phyloP scores from a whole-genome alignment of 92 coral and sea anemone species.

The Phymanthus crucifer region DNA sequence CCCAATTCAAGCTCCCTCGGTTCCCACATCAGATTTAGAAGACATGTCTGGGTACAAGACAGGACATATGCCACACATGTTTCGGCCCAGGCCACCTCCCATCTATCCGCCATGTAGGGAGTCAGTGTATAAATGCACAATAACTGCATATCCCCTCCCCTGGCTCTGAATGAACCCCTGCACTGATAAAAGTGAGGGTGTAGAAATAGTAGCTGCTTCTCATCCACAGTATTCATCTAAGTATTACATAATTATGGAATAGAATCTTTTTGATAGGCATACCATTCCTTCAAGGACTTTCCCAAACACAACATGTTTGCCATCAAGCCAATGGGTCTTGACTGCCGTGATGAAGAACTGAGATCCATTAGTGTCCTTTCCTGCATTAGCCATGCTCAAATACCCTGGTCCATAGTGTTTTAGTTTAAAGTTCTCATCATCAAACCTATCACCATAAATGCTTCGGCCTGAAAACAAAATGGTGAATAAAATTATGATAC shows the following conservation, averaged over 20 bases:
- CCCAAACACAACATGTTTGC: slow-evolving; percentile 94
- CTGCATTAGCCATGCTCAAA: slow-evolving; percentile 98
- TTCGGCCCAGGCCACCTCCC: too few relatives aligned
- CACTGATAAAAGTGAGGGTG: too few relatives aligned
- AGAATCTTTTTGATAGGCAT: slow-evolving; percentile 11
- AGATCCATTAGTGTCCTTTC: slow-evolving; percentile 93
- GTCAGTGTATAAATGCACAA: too few relatives aligned
- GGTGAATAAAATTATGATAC: neutral
- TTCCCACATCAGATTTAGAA: too few relatives aligned
- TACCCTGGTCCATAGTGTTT: slow-evolving; percentile 82
- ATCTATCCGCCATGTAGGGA: too few relatives aligned
- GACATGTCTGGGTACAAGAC: too few relatives aligned
- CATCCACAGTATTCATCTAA: too few relatives aligned
- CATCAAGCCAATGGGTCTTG: slow-evolving; percentile 90
- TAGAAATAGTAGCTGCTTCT: too few relatives aligned
- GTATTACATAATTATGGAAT: neutral
- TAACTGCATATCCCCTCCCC: too few relatives aligned
- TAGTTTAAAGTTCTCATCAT: slow-evolving; percentile 83
- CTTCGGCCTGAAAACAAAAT: slow-evolving; percentile 60
- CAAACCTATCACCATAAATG: slow-evolving; percentile 83
- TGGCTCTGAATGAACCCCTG: too few relatives aligned
- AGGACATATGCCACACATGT: too few relatives aligned
- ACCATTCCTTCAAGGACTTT: slow-evolving; percentile 92
- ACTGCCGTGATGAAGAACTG: slow-evolving; percentile 93
- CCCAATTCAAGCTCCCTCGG: too few relatives aligned